Conservation (phyloP, 23 tunicate species). For the Aplidium turbinatum region DNA sequence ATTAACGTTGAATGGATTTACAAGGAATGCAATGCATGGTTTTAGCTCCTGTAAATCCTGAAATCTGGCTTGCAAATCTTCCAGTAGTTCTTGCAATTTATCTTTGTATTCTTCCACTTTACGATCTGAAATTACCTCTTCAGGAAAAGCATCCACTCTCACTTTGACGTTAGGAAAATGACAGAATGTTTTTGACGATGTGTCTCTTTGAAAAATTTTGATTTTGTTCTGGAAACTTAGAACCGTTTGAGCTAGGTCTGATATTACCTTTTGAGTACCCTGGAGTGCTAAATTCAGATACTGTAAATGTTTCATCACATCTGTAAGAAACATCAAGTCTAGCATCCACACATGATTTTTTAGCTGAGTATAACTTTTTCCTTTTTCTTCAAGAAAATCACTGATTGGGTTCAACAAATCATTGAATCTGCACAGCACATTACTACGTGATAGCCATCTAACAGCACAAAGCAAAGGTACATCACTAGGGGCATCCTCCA, state of each 20-base stretch:
- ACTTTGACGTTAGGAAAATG: slow-evolving; percentile 40
- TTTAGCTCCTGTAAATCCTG: slow-evolving; percentile 35
- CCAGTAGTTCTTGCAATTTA: slow-evolving; percentile 39
- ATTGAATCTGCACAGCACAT: slow-evolving; percentile 26
- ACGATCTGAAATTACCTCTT: slow-evolving; percentile 18
- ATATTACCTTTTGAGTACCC: slow-evolving; percentile 31
- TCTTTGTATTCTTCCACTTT: slow-evolving; percentile 40
- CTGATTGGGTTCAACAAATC: slow-evolving; percentile 34
- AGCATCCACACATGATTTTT: slow-evolving; percentile 29
- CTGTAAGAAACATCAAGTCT: slow-evolving; percentile 28
- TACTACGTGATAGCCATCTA: slow-evolving; percentile 28
- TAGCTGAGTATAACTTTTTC: slow-evolving; percentile 20
- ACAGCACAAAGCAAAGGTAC: slow-evolving; percentile 7
- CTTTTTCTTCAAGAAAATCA: slow-evolving; percentile 14
- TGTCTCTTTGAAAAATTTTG: slow-evolving; percentile 38
- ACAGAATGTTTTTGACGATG: slow-evolving; percentile 33
- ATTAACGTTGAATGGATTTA: slow-evolving; percentile 26
- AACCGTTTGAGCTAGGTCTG: slow-evolving; percentile 40
- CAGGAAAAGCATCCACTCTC: slow-evolving; percentile 13
- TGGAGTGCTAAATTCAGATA: slow-evolving; percentile 29
- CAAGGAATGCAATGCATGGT: slow-evolving; percentile 33
- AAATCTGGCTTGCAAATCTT: slow-evolving; percentile 34
- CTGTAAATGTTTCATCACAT: slow-evolving; percentile 25
- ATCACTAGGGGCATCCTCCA: slow-evolving; percentile 37
- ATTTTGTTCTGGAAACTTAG: slow-evolving; percentile 41